Base-by-base conservation (phyloP, 1,140 invertebrate genomes). In the Drosophila littoralis region DNA sequence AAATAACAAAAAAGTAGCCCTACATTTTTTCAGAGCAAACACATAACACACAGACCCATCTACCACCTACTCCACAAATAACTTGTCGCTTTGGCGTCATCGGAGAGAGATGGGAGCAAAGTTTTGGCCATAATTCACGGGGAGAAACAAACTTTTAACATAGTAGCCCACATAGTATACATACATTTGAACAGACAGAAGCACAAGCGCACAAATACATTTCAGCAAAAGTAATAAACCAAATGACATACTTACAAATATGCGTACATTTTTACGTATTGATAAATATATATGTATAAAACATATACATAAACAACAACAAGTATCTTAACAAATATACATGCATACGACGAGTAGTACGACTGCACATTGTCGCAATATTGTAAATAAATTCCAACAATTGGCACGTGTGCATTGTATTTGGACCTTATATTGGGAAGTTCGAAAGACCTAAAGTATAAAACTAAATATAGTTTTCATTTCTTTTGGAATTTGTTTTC, bases 131-230 rank as follows among this genome's bases (percentile, higher is more conserved):
- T 40, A 48, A 58, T 70, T 28, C 12, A 43, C 61, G 46, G 38
- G 55, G 69, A 32, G 65, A 80, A 77, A 64, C 79, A 85, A 81
- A 86, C 74, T 84, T 85, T 84, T 86, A 85, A 78, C 81, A 86
- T 86, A 85, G 82, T 85, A 85, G 82, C 81, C 82, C 82, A 85
- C 75, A 85, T 86, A 81, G 33, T 42, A 55, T 33, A 64, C 36
- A 64, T 22, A 50, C 35, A 57, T 38, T 15, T 35, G 32, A n/a
- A 46, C 40, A 61, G 33, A 42, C 40, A 40, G 13, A 17, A 9
- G 33, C 8, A 45, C 15, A 55, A 32, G 28, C 22, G 22, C 40
- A 38, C 65, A 40, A 8, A 50, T 38, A 58, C 60, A 64, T 36
- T 55, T 50, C 17, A 54, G 42, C 51, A 48, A 33, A 45, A 71